Evolutionary conservation across 2,888 invertebrate species (phyloP).

Genomic region (Caenorhabditis sp.): DNA sequence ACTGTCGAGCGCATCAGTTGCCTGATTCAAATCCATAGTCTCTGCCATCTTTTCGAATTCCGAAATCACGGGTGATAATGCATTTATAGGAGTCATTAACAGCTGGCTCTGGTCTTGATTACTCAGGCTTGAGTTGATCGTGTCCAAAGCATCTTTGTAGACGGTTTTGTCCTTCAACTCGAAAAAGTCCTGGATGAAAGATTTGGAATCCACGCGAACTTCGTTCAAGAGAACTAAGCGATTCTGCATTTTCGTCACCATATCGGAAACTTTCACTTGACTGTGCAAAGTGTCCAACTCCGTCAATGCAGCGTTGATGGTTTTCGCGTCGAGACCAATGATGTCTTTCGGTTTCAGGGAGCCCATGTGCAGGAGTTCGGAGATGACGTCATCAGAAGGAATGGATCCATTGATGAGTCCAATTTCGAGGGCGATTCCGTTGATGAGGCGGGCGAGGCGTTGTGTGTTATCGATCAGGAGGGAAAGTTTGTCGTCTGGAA

Average conservation of each 20-base stretch:
- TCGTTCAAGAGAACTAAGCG: background rate
- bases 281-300: background rate
- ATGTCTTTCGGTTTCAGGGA: background rate
- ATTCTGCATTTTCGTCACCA: background rate
- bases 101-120: too few species aligned
- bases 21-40: too few species aligned
- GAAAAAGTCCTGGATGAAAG: background rate
- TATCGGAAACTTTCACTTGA: background rate
- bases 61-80: too few species aligned
- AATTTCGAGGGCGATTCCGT: slow-evolving; percentile 1
- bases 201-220: background rate
- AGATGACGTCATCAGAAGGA: background rate
- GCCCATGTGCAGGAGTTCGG: slow-evolving; percentile 14
- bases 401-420: slow-evolving; percentile 6
- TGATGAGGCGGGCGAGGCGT: background rate
- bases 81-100: too few species aligned
- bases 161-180: too few species aligned
- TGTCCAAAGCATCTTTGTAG: too few species aligned
- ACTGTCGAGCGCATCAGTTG: too few species aligned
- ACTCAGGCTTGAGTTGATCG: too few species aligned
- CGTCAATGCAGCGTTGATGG: background rate
- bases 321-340: background rate
- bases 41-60: too few species aligned
- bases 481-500: background rate
- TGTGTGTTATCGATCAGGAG: background rate